Conservation (phyloP, 2,888 invertebrate genomes). For the Orthosia gracilis region DNA sequence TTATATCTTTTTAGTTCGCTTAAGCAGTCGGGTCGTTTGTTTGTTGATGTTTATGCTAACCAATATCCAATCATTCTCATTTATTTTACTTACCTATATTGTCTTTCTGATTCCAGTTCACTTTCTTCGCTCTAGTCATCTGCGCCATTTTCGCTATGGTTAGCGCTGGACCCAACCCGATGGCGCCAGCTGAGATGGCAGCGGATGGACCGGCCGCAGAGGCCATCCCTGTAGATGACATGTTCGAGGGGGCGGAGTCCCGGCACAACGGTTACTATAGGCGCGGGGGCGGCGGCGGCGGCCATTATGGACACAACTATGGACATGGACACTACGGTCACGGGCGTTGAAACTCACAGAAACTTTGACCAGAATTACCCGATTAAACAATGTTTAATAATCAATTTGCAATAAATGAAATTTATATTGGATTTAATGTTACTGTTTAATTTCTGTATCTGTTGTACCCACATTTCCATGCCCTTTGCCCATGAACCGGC, state of each 20-base stretch:
- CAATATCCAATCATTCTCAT: too few species aligned
- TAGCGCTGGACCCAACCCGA: conserved; percentile 31
- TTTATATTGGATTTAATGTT: background rate
- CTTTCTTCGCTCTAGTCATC: conserved; percentile 58
- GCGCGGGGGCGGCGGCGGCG: background rate
- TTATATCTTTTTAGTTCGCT: too few species aligned
- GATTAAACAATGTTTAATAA: background rate
- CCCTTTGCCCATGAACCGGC: too few species aligned
- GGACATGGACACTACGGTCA: conserved; percentile 13
- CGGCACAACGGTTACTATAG: conserved; percentile 25
- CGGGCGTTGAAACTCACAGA: conserved; percentile 16
- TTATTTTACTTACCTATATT: background rate
- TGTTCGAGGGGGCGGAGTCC: conserved; percentile 41
- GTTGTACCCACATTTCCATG: too few species aligned
- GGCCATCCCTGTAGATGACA: background rate
- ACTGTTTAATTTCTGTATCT: background rate
- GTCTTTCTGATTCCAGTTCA: conserved; percentile 58
- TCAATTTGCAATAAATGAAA: conserved; percentile 2
- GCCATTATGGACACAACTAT: background rate
- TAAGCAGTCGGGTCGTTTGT: too few species aligned
- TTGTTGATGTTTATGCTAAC: too few species aligned
- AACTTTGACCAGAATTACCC: background rate
- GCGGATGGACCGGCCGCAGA: background rate
- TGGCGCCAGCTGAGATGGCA: background rate
- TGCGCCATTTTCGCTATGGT: conserved; percentile 63